Conservation (phyloP, 1,140 invertebrate genomes). For the Saccostrea cuccullata region DNA sequence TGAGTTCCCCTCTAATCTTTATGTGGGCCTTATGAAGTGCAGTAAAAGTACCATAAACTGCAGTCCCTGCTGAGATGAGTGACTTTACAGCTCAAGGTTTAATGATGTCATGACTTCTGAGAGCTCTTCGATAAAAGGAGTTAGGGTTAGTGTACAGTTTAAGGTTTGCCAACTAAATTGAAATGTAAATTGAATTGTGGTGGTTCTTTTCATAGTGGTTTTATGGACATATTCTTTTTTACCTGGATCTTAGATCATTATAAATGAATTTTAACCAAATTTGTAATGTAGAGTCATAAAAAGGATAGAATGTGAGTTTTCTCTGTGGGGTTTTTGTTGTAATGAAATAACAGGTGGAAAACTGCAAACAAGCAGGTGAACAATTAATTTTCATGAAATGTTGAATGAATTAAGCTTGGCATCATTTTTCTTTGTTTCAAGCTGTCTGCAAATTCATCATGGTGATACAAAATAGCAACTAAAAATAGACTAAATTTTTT, state of each 20-base stretch:
- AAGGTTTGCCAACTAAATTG: slow-evolving; percentile 25
- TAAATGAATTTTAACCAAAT: slow-evolving; percentile 30
- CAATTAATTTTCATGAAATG: background rate
- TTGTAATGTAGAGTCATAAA: slow-evolving; percentile 10
- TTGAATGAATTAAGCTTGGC: no score
- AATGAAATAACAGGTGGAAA: background rate
- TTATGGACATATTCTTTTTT: slow-evolving; percentile 29
- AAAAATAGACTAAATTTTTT: background rate
- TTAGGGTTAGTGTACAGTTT: slow-evolving; percentile 16
- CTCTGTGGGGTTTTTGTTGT: slow-evolving; percentile 4
- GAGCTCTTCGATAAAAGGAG: slow-evolving; percentile 28
- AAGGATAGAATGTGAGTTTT: background rate
- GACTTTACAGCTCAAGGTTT: background rate
- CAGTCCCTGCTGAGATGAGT: slow-evolving; percentile 22
- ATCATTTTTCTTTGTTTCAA: background rate
- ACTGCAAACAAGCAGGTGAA: background rate
- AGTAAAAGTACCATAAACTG: slow-evolving; percentile 37
- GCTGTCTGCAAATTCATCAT: background rate
- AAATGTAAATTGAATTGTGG: slow-evolving; percentile 36
- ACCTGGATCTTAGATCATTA: slow-evolving; percentile 8
- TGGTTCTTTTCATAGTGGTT: slow-evolving; percentile 24
- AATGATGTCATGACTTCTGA: slow-evolving; percentile 35
- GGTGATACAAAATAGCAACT: background rate
- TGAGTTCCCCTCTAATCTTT: slow-evolving; percentile 28
- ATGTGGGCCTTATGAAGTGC: slow-evolving; percentile 30